Conservation (phyloP, 2,113 vertebrate species). For the Gopherus flavomarginatus region DNA sequence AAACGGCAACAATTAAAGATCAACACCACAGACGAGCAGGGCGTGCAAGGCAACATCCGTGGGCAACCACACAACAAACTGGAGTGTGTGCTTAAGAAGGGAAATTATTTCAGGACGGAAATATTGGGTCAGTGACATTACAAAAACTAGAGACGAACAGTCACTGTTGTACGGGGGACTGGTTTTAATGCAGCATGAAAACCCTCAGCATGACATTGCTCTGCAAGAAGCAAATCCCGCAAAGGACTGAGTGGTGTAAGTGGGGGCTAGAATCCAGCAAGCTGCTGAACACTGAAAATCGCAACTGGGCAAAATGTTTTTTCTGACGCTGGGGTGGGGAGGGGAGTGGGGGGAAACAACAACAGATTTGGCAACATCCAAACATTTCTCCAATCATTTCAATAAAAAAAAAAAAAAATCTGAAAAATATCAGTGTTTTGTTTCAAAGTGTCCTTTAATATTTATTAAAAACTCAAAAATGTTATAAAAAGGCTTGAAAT, state of each 20-base stretch:
- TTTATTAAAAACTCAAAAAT: no score
- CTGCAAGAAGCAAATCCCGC: neutral
- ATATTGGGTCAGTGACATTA: neutral
- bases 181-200: neutral
- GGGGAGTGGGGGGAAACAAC: no score
- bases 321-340: neutral
- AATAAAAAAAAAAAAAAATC: no score
- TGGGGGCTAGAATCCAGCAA: neutral
- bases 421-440: no score
- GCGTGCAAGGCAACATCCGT: neutral
- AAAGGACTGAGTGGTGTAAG: neutral
- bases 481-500: neutral
- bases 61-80: neutral
- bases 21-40: neutral
- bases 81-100: neutral
- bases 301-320: neutral
- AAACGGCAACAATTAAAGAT: neutral
- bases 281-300: fast-evolving
- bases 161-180: neutral
- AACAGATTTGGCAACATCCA: no score
- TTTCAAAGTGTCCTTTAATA: no score
- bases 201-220: neutral
- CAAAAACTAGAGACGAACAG: neutral
- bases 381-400: no score
- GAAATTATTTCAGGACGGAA: neutral